A percentile compares a stretch with the other conserved stretches of the same genome.
Conservation (phyloP, 2,113 vertebrate species). For the Centrocercus urophasianus region DNA sequence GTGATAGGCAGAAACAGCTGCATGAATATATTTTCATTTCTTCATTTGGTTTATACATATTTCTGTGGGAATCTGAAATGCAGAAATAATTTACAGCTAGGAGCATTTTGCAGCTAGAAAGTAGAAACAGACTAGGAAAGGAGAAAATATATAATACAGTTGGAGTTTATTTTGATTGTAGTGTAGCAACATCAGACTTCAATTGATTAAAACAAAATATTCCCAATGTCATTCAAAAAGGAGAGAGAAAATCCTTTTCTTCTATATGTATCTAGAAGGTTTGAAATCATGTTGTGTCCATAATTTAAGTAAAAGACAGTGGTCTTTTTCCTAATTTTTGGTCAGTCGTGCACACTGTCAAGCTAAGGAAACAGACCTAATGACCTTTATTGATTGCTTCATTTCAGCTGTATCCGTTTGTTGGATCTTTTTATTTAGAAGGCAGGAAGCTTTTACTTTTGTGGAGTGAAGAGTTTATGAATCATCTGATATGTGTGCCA, state of each 20-base stretch:
- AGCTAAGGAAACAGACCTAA: not conserved
- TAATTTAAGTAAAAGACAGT: not conserved
- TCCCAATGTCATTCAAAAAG: slow-evolving; percentile 3
- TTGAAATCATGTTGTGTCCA: not conserved
- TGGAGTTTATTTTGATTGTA: slow-evolving; percentile 23
- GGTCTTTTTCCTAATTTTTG: not conserved
- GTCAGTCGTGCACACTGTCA: not conserved
- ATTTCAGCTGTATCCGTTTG: not conserved
- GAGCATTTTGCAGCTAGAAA: slow-evolving; percentile 49
- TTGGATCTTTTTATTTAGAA: not conserved
- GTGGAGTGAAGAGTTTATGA: not conserved
- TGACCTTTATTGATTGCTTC: slow-evolving; percentile 6
- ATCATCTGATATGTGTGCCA: not conserved
- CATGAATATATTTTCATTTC: slow-evolving; percentile 75
- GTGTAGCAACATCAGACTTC: slow-evolving; percentile 10
- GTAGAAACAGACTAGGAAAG: slow-evolving; percentile 26
- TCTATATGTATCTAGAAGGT: not conserved
- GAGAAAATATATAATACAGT: not conserved
- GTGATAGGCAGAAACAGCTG: slow-evolving; percentile 78
- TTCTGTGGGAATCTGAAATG: slow-evolving; percentile 63
- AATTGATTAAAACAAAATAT: slow-evolving; percentile 64
- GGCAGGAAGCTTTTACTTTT: not conserved
- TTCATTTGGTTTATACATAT: slow-evolving; percentile 64
- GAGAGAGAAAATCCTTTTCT: not conserved
- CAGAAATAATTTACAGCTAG: slow-evolving; percentile 51